Percentiles rank a stretch among this genome's conserved stretches.
Evolutionary conservation across 1,140 invertebrate species (phyloP).

Genomic region (Megathymus violae): DNA sequence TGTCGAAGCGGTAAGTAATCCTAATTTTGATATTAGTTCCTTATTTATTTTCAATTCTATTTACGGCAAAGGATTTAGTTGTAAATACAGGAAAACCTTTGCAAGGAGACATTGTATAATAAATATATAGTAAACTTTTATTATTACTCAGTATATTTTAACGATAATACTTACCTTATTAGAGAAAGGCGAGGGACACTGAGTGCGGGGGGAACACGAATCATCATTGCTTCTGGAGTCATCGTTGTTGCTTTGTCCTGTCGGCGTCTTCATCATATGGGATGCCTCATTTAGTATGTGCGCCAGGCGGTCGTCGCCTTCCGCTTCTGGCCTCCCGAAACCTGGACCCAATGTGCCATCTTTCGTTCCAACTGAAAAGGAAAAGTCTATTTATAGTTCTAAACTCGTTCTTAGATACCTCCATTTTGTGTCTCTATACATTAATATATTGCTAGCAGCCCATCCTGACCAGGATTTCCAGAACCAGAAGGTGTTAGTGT

Average conservation of each 20-base stretch:
- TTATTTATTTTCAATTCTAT: too few relatives aligned
- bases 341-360: slow-evolving; percentile 89
- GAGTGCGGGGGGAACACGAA: slow-evolving; percentile 91
- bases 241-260: slow-evolving; percentile 77
- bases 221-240: slow-evolving; percentile 90
- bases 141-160: too few relatives aligned
- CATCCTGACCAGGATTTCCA: too few relatives aligned
- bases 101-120: too few relatives aligned
- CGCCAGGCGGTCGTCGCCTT: slow-evolving; percentile 96
- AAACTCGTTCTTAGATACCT: slow-evolving; percentile 24
- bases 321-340: slow-evolving; percentile 89
- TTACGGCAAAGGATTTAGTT: too few relatives aligned
- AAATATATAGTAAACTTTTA: too few relatives aligned
- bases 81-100: too few relatives aligned
- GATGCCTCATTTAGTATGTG: slow-evolving; percentile 97
- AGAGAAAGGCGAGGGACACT: slow-evolving; percentile 90
- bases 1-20: too few relatives aligned
- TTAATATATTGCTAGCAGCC: too few relatives aligned
- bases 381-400: slow-evolving; percentile 35
- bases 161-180: slow-evolving; percentile 78
- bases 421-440: neutral
- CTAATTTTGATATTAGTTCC: too few relatives aligned
- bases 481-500: too few relatives aligned
- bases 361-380: slow-evolving; percentile 88
- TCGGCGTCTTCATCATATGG: slow-evolving; percentile 86